phyloP scores from a whole-genome alignment of 2,113 vertebrate species.

The Phyllostomus discolor region DNA sequence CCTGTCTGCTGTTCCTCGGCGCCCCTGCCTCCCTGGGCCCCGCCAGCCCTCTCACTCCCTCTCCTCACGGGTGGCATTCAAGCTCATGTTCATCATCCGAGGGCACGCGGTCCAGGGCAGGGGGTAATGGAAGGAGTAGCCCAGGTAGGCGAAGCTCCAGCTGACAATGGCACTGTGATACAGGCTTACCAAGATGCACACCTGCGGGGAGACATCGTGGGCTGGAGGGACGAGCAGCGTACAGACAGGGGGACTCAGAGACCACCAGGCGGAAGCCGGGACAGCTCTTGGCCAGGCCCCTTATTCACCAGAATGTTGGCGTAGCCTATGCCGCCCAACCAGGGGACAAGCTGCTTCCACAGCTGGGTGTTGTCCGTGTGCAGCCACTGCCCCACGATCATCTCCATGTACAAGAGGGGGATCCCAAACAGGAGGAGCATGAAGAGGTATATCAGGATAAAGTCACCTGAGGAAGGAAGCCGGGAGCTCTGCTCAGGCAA shows the following conservation, averaged over 20 bases:
- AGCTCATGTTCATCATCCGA: constrained; percentile 37
- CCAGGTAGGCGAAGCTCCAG: constrained; percentile 63
- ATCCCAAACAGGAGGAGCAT: constrained; percentile 78
- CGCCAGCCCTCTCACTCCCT: constrained; percentile 1
- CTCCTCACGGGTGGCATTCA: constrained; percentile 54
- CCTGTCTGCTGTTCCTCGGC: background rate
- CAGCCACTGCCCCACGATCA: constrained; percentile 86
- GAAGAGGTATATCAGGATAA: constrained; percentile 26
- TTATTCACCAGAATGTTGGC: constrained; percentile 85
- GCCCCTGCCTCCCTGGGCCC: constrained; percentile 49
- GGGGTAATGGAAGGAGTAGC: constrained; percentile 75
- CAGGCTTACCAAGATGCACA: constrained; percentile 84
- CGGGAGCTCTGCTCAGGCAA: background rate
- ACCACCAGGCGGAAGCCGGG: rapidly evolving
- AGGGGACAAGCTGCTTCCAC: constrained; percentile 86
- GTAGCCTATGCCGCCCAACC: constrained; percentile 84
- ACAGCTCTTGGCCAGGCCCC: background rate
- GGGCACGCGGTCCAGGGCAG: constrained; percentile 85
- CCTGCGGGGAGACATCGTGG: constrained; percentile 68
- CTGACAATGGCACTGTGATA: constrained; percentile 87
- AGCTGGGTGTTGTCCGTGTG: constrained; percentile 84
- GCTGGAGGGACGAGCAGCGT: background rate
- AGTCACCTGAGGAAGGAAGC: background rate
- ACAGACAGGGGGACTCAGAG: background rate
- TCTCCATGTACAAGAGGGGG: constrained; percentile 87